phyloP scores from a whole-genome alignment of 2,888 invertebrate genomes.

The Itoplectis maculator region DNA sequence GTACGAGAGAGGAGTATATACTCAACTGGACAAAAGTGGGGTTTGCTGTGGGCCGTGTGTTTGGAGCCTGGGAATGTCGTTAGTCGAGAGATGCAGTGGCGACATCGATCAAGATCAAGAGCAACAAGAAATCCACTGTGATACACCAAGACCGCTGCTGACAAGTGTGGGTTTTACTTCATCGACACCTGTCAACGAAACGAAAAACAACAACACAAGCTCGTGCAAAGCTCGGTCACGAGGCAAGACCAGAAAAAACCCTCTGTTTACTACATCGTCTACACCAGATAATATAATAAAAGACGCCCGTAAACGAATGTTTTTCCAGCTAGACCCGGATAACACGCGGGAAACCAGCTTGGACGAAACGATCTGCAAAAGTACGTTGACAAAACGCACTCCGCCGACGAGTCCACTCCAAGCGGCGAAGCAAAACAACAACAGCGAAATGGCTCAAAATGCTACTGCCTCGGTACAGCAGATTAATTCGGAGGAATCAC shows the following conservation, averaged over 20 bases:
- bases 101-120: neutral
- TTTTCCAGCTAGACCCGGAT: neutral
- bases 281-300: neutral
- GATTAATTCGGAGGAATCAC: neutral
- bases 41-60: too few relatives aligned
- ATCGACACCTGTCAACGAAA: slow-evolving; percentile 6
- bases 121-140: neutral
- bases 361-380: neutral
- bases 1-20: too few relatives aligned
- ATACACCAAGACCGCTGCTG: neutral
- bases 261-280: neutral
- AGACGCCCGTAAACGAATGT: slow-evolving; percentile 25
- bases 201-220: neutral
- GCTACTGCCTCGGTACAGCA: too few relatives aligned
- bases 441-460: neutral
- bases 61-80: neutral
- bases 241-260: neutral
- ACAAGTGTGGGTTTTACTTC: neutral
- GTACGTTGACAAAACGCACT: neutral
- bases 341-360: too few relatives aligned
- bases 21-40: too few relatives aligned
- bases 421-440: neutral
- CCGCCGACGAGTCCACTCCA: neutral
- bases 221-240: neutral
- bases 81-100: neutral